phyloP scores from a whole-genome alignment of 2,113 vertebrate species.

The Lasiurus borealis region DNA sequence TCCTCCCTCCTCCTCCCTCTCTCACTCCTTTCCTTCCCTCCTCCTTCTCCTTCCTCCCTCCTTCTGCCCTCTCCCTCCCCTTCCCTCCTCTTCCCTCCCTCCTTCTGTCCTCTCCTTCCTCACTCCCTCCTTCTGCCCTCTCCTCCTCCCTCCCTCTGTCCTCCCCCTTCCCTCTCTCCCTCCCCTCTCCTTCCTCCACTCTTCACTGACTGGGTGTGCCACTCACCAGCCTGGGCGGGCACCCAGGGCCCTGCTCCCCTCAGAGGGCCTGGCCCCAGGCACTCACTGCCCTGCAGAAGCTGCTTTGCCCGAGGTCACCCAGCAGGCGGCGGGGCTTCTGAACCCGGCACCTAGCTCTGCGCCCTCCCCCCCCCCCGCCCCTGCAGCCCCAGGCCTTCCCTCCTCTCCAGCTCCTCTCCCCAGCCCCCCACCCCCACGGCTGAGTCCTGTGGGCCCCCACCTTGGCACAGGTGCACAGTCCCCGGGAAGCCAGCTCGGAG shows the following conservation, averaged over 20 bases:
- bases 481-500: rapidly evolving
- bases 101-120: rapidly evolving
- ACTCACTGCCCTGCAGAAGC: no score
- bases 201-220: no score
- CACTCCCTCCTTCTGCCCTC: no score
- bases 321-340: not conserved
- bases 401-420: not conserved
- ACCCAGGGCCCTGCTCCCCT: not conserved
- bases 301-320: not conserved
- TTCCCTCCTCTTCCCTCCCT: no score
- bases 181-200: not conserved
- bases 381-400: not conserved
- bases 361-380: no score
- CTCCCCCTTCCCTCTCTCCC: no score
- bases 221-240: rapidly evolving
- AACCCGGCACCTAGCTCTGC: rapidly evolving
- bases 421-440: not conserved
- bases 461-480: rapidly evolving
- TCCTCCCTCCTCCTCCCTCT: no score
- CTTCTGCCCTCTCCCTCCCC: no score
- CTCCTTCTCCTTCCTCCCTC: no score
- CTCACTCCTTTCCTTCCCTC: no score
- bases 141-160: not conserved
- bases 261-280: no score
- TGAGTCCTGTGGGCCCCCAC: no score